A percentile compares a stretch with the other conserved stretches of the same genome.
These are phyloP conservation scores for Itoplectis maculator DNA, from an alignment of 2,888 invertebrate species.

Conservation along the genomic window DNA sequence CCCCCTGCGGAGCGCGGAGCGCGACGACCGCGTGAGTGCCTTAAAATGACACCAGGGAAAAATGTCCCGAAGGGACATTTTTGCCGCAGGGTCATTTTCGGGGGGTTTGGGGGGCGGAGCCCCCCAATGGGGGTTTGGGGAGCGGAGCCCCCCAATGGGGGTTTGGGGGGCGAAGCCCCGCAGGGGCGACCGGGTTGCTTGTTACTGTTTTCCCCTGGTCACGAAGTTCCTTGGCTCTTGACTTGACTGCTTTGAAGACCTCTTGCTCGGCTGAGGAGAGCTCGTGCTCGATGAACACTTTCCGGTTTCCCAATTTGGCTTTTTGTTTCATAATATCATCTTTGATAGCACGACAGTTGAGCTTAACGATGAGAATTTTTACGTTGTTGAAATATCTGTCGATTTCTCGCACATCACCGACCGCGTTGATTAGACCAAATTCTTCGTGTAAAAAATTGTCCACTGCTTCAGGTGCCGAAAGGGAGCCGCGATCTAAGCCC, in stretches of 20 bases:
- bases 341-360: slow-evolving; percentile 3
- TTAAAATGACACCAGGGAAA: too few species aligned
- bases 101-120: too few species aligned
- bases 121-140: too few species aligned
- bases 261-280: slow-evolving; percentile 18
- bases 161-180: too few species aligned
- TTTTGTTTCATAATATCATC: slow-evolving; percentile 40
- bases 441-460: not conserved
- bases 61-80: too few species aligned
- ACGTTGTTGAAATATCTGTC: not conserved
- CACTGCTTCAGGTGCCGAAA: not conserved
- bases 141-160: too few species aligned
- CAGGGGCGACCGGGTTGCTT: too few species aligned
- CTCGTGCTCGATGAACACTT: slow-evolving; percentile 45
- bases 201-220: slow-evolving; percentile 15
- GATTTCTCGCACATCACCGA: not conserved
- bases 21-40: too few species aligned
- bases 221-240: slow-evolving; percentile 24
- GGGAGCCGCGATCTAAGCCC: not conserved
- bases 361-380: slow-evolving; percentile 24
- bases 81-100: too few species aligned
- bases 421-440: slow-evolving; percentile 15
- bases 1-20: too few species aligned
- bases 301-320: slow-evolving; percentile 20
- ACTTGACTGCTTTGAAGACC: slow-evolving; percentile 20